A percentile compares a stretch with the other conserved stretches of the same genome.
Evolutionary conservation across 2,113 vertebrate genomes (phyloP).

Genomic region (Mus pahari): DNA sequence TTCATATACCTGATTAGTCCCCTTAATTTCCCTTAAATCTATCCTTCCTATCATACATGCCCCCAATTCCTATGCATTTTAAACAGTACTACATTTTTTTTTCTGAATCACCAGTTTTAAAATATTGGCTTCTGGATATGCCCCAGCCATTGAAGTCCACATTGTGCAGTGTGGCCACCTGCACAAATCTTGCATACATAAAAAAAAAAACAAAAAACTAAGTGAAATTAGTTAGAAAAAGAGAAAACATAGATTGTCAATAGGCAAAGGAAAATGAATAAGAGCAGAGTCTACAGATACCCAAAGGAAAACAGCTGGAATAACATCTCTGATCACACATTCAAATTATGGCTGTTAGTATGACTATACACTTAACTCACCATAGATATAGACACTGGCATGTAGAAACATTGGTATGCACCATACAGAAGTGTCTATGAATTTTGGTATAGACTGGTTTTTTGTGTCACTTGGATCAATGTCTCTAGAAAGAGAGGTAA

Average conservation of each 20-base stretch:
- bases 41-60: background rate
- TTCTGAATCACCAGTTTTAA: background rate
- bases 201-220: background rate
- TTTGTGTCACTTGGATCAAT: too few relatives aligned
- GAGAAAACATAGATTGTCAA: background rate
- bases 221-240: background rate
- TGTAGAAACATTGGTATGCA: background rate
- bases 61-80: background rate
- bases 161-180: too few relatives aligned
- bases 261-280: background rate
- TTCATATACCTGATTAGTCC: background rate
- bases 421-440: background rate
- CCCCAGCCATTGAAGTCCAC: background rate
- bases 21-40: background rate
- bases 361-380: background rate
- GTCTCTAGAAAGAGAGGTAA: too few relatives aligned
- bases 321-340: background rate
- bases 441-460: background rate
- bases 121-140: background rate
- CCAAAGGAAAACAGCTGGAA: background rate
- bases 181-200: too few relatives aligned
- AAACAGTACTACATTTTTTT: background rate
- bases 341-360: background rate
- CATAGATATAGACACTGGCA: background rate
- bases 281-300: background rate